Percentiles rank a stretch among this genome's conserved stretches.
Conservation (phyloP, 2,113 vertebrate genomes). For the Pundamilia nyererei region DNA sequence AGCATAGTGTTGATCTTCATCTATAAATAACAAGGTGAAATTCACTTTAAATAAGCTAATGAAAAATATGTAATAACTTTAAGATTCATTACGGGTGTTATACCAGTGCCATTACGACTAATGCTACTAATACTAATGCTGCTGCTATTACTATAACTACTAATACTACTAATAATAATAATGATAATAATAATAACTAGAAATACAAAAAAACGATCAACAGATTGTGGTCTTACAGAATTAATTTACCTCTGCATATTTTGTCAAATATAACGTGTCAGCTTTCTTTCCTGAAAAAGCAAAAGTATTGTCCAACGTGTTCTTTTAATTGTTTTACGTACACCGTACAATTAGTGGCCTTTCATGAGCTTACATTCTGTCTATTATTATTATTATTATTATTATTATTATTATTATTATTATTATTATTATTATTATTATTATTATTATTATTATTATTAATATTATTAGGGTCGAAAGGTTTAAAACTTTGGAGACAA, state of each 20-base stretch:
- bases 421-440: not conserved
- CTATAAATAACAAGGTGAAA: not conserved
- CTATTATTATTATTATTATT: not conserved
- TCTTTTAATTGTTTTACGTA: not conserved
- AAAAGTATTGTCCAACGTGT: not conserved
- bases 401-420: not conserved
- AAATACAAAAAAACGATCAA: not conserved
- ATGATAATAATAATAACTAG: not conserved
- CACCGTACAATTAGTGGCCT: not conserved
- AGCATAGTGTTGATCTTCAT: not conserved
- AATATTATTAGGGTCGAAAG: not conserved
- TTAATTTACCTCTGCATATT: not conserved
- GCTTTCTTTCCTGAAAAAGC: not conserved
- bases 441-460: not conserved
- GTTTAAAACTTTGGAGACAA: not conserved
- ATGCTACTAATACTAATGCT: not conserved
- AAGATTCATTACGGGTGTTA: not conserved
- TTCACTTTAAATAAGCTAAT: not conserved
- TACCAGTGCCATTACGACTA: not conserved
- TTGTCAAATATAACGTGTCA: not conserved
- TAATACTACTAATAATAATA: fast-evolving
- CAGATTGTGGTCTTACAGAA: not conserved
- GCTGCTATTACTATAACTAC: not conserved
- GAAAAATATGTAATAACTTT: not conserved
- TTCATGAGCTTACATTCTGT: not conserved